Base-by-base conservation (phyloP, 30 jellyfish, hydroid and myxozoan genomes). In the Turritopsis rubra region DNA sequence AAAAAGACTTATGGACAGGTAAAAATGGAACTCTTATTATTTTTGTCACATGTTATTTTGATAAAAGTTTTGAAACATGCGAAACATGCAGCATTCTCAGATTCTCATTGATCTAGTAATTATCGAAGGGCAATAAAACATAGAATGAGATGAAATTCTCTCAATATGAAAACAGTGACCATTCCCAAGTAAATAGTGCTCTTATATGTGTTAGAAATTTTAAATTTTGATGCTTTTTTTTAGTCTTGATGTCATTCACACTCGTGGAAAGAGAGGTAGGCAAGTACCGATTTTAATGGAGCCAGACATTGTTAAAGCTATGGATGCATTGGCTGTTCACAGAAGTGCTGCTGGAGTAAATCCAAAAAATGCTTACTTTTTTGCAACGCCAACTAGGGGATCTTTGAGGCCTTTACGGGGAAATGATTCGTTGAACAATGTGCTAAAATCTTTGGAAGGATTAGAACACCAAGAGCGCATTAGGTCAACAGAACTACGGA, bases 381-480 rank as follows among this genome's bases (percentile, higher is more conserved):
- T 82, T 30, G 77, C 89, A 27, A 79, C 89, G 3, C 89, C 84
- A 7, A 82, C 89, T 23, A 29, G 84, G 52, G 82, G 82, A 65
- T 82, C 83, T 0, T 0, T 24, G 20, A 71, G 84, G 52, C 75
- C 52, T 30, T 23, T 66, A 41, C 19, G 89, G 29, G 89, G 84
- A 30, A 70, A 26, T 7, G 89, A 71, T 71, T 82, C 84, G 84
- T 24, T 82, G 77, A 68, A 68, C 30, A 68, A 1, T 27, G 77
- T 68, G 16, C 19, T 68, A 68, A 68, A 68, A 68, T 9, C 8
- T n/a, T 7, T 68, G 9, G 30, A 68, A 7, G 77, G 8, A 16
- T 27, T 68, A n/a, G 23, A 68, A 27, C 30, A 68, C 19, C 23
- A 16, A 8, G 77, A 68, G 77, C 77, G 77, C 9, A 0, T 68